Evolutionary conservation across 1,140 invertebrate species (phyloP).

Genomic region (Caenorhabditis tropicalis): DNA sequence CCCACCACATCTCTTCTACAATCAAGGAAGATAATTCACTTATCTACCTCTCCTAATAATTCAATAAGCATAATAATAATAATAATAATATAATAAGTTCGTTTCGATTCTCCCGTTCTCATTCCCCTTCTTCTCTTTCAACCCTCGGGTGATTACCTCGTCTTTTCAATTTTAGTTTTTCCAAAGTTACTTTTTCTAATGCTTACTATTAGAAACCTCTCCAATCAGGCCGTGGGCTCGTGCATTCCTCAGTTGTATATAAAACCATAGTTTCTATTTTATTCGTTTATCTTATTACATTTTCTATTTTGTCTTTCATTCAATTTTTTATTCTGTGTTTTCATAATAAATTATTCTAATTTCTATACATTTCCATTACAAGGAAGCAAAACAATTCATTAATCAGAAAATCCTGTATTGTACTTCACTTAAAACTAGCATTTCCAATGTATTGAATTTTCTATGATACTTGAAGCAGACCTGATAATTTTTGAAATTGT

Average conservation of each 20-base stretch:
- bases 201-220: background rate
- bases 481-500: no score
- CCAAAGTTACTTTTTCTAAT: background rate
- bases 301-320: background rate
- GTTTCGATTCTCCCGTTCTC: background rate
- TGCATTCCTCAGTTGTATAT: slow-evolving; percentile 46
- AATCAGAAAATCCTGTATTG: no score
- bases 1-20: slow-evolving; percentile 62
- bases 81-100: background rate
- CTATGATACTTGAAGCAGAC: no score
- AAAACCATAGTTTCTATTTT: background rate
- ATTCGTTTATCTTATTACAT: background rate
- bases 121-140: slow-evolving; percentile 32
- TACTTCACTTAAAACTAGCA: no score
- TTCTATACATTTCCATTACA: no score
- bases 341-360: no score
- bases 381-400: no score
- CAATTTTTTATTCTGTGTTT: background rate
- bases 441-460: no score
- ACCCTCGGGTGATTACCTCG: slow-evolving; percentile 13
- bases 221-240: slow-evolving; percentile 46
- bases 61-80: no score
- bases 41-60: background rate
- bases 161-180: background rate
- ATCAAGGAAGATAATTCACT: slow-evolving; percentile 48